These are phyloP conservation scores for Drosophila melanogaster DNA, from an alignment of 1,140 invertebrate genomes.

Conservation along the genomic window Release_6_plus_ISO1_MT NT_037436.4:390001-390500, in stretches of 20 bases:
- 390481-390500: slow-evolving; percentile 15
- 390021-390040: slow-evolving; percentile 64
- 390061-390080: slow-evolving; percentile 85
- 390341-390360: too few relatives aligned
- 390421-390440: too few relatives aligned
- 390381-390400: too few relatives aligned
- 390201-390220: slow-evolving; percentile 9
- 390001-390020: slow-evolving; percentile 60
- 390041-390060: slow-evolving; percentile 74
- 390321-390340: not conserved
- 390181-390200: slow-evolving; percentile 20
- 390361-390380: too few relatives aligned
- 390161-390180: slow-evolving; percentile 77
- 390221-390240: slow-evolving; percentile 10
- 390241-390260: slow-evolving; percentile 20
- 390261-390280: not conserved
- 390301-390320: not conserved
- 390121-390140: slow-evolving; percentile 85
- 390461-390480: too few relatives aligned
- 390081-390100: slow-evolving; percentile 85
- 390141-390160: slow-evolving; percentile 85
- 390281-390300: not conserved
- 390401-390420: too few relatives aligned
- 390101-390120: slow-evolving; percentile 84
- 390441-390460: too few relatives aligned